phyloP scores from a whole-genome alignment of 2,797 vertebrate species.

The Argya squamiceps region DNA sequence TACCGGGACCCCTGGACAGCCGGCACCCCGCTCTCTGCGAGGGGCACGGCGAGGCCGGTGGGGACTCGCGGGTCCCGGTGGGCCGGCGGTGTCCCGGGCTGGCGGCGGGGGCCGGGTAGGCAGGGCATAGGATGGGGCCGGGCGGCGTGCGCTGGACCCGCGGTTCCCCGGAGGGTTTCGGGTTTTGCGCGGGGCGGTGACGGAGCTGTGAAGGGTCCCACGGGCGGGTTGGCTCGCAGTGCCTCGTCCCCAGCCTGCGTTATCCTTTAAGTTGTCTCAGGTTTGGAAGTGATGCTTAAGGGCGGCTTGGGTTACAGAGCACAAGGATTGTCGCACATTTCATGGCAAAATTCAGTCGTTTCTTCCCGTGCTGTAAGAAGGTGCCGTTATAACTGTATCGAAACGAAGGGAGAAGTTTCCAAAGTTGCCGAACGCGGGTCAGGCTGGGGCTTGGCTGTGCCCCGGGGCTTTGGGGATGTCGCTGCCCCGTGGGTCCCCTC shows the following conservation, averaged over 20 bases:
- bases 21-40: background rate
- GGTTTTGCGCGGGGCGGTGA: background rate
- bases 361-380: background rate
- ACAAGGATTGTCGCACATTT: rapidly evolving
- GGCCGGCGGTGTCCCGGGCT: background rate
- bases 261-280: rapidly evolving
- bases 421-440: rapidly evolving
- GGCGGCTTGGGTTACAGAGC: rapidly evolving
- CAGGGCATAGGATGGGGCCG: background rate
- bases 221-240: background rate
- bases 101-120: background rate
- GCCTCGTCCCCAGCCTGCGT: background rate
- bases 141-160: background rate
- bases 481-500: too few species aligned
- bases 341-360: rapidly evolving
- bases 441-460: rapidly evolving
- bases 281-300: background rate
- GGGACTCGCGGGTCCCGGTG: background rate
- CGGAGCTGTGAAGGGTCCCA: background rate
- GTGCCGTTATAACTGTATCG: background rate
- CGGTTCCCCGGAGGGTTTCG: background rate
- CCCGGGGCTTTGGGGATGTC: too few species aligned
- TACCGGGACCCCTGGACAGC: too few species aligned
- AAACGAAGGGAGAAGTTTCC: background rate
- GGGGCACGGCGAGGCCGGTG: background rate